Base-by-base conservation (phyloP, 2,888 invertebrate species). In the Uloborus plumipes region DNA sequence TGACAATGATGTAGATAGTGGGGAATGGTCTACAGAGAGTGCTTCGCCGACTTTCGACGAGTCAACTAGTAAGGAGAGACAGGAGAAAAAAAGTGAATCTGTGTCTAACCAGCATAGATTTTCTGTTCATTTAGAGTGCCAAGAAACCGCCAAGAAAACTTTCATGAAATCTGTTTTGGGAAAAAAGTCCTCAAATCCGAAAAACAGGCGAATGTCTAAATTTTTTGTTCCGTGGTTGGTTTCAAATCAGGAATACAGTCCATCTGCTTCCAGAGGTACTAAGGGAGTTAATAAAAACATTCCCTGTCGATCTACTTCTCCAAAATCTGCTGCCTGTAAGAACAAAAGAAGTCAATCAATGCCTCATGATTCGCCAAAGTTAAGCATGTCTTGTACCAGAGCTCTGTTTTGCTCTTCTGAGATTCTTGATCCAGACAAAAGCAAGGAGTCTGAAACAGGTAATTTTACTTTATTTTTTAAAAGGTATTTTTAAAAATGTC, bases 1-100 rank as follows among this genome's bases (percentile, higher is more conserved):
- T 16, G 82, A 82, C 59, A 82, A 82, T 61, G 82, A 82, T 9
- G 18, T 77, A 11, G 82, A 82, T 22, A 82, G 82, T 61, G 82
- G 82, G n/a, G 82, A 82, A 39, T 82, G 82, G 82, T 82, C 82
- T 1, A 82, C 76, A 1, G 82, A 82, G 26, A 82, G 82, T 53
- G 31, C 72, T 9, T 82, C 82, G 13, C 76, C 82, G 4, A 69
- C 62, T 16, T 73, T 72, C 49, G 71, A 74, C 20, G 82, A 82
- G 55, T 74, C 74, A 2, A 7, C 58, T 0, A 64, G 22, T 58
- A 80, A 69, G 26, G 55, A 80, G 6, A 50, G 16, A 13, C 49
- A 6, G 2, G 64, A 71, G 6, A 65, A 53, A 49, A 72, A 79
- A 26, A 9, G 14, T 1, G 50, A 69, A 47, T 20, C 61, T 2